Evolutionary conservation across 2,113 vertebrate genomes (phyloP).

Genomic region (Elephantulus edwardii): DNA sequence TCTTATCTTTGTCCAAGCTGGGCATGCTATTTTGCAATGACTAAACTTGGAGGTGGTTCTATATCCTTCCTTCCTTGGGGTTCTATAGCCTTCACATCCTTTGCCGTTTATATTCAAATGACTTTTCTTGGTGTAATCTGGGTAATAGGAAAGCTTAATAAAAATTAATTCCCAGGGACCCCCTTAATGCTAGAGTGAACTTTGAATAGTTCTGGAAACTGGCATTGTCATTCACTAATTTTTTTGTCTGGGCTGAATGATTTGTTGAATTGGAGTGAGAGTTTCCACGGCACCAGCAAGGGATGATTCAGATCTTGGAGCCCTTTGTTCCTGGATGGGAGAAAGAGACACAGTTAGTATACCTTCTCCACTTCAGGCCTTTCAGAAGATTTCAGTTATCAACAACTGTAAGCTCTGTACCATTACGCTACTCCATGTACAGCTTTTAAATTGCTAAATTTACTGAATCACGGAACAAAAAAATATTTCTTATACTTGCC

Average conservation of each 20-base stretch:
- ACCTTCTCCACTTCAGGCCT: neutral
- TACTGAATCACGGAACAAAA: constrained; percentile 11
- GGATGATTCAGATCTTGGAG: constrained; percentile 28
- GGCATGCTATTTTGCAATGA: constrained; percentile 29
- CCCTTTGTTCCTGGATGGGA: constrained; percentile 17
- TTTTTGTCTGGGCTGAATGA: constrained; percentile 28
- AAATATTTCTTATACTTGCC: constrained; percentile 35
- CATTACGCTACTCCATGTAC: neutral
- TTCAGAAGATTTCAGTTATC: constrained; percentile 5
- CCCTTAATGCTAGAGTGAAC: neutral
- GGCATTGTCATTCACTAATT: constrained; percentile 16
- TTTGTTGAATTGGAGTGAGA: constrained; percentile 12
- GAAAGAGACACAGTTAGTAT: constrained; percentile 41
- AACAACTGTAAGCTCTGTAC: neutral
- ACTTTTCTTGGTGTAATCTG: constrained; percentile 11
- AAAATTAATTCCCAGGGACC: neutral
- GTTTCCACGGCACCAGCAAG: constrained; percentile 27
- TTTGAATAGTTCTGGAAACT: neutral
- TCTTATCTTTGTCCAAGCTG: constrained; percentile 51
- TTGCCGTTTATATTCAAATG: constrained; percentile 45
- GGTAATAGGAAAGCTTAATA: constrained; percentile 6
- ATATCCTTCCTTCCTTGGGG: neutral
- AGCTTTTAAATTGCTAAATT: constrained; percentile 14
- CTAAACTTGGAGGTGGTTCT: neutral
- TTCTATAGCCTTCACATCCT: constrained; percentile 8